Conservation (phyloP, 2,113 vertebrate genomes). For the Barbus barbus region DNA sequence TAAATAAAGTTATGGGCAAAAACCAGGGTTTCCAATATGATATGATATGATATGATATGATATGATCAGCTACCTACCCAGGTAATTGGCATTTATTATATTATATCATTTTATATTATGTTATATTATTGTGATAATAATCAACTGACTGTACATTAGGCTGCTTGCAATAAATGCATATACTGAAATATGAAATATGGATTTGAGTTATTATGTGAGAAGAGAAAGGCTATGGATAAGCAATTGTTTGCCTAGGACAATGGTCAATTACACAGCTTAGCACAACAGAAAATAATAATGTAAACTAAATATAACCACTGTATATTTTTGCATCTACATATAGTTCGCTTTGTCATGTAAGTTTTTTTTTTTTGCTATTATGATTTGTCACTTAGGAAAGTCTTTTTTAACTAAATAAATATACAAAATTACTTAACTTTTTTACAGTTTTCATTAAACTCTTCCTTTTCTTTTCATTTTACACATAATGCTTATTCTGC, state of each 20-base stretch:
- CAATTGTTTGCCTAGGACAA: too few species aligned
- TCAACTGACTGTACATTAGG: neutral
- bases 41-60: too few species aligned
- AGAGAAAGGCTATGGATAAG: too few species aligned
- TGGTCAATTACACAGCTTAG: too few species aligned
- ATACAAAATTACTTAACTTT: neutral
- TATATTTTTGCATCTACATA: neutral
- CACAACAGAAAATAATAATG: too few species aligned
- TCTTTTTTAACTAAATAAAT: neutral
- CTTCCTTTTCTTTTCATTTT: constrained; percentile 23
- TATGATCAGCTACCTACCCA: neutral
- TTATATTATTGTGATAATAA: neutral
- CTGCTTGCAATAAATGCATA: neutral
- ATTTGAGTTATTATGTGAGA: neutral
- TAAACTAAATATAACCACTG: neutral
- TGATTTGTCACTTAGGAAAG: neutral
- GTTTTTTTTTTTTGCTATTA: neutral
- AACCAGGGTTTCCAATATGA: too few species aligned
- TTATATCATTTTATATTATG: neutral
- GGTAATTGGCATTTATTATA: neutral
- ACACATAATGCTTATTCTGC: constrained; percentile 39
- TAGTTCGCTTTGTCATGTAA: neutral
- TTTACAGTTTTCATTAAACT: constrained; percentile 7
- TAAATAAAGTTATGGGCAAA: too few species aligned
- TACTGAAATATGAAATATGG: neutral